Conservation (phyloP, 2,797 vertebrate genomes). For the Diceros bicornis region DNA sequence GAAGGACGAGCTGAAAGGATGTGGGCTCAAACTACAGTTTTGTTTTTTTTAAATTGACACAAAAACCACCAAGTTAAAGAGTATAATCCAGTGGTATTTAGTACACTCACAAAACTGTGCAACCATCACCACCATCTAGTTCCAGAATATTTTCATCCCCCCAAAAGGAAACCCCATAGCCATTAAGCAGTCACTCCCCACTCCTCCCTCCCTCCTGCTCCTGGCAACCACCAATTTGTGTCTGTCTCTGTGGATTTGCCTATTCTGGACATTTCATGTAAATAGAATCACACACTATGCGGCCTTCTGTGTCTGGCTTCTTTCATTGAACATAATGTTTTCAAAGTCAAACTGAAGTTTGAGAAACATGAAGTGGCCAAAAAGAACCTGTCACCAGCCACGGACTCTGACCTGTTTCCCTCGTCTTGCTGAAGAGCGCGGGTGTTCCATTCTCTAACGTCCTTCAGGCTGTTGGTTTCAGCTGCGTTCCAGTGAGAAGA, state of each 20-base stretch:
- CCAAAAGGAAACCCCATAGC: fast-evolving
- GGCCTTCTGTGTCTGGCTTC: not conserved
- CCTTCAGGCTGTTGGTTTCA: no score
- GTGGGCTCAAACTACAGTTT: not conserved
- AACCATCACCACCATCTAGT: not conserved
- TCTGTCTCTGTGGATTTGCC: not conserved
- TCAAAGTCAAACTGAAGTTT: not conserved
- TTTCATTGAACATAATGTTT: not conserved
- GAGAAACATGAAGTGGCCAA: not conserved
- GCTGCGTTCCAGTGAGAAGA: no score
- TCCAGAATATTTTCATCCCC: not conserved
- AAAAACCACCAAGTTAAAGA: no score
- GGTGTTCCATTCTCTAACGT: no score
- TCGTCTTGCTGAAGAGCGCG: no score
- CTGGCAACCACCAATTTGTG: no score
- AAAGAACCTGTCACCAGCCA: no score
- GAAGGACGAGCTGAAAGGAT: not conserved
- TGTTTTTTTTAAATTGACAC: not conserved
- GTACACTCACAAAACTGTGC: not conserved
- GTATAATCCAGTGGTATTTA: fast-evolving
- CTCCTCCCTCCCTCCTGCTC: not conserved
- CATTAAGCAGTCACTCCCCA: not conserved
- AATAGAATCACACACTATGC: not conserved
- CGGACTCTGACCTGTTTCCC: no score
- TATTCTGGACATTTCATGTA: no score